Percentiles rank a stretch among this genome's conserved stretches.
phyloP scores from a whole-genome alignment of 2,113 vertebrate species.

The Heterotilapia buettikoferi region DNA sequence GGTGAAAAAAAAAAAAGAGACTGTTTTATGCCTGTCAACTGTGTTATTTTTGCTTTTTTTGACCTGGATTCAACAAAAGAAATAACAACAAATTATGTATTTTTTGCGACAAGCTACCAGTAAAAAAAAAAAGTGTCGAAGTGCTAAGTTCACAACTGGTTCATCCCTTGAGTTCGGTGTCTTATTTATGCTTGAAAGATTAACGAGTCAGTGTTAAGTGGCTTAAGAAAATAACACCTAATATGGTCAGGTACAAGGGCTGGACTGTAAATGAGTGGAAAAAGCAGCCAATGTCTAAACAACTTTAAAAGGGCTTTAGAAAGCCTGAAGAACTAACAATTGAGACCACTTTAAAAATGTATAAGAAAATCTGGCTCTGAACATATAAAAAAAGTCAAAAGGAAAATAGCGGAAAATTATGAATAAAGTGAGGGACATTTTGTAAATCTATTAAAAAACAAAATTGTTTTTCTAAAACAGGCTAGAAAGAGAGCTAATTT shows the following conservation, averaged over 20 bases:
- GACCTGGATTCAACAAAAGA: not conserved
- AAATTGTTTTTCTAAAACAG: not conserved
- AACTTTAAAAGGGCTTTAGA: not conserved
- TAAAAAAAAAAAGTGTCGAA: not conserved
- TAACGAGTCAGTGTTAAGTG: not conserved
- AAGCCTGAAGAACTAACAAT: not conserved
- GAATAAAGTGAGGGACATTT: not conserved
- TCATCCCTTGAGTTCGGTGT: not conserved
- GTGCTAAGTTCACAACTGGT: not conserved
- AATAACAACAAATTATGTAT: not conserved
- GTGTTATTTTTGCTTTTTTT: not conserved
- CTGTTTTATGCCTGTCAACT: not conserved
- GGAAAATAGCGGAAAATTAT: not conserved
- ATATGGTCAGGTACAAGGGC: not conserved
- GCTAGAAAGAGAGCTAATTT: not conserved
- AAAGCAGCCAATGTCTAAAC: not conserved
- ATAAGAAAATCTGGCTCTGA: not conserved
- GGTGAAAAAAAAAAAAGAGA: rapidly evolving
- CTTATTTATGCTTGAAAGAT: not conserved
- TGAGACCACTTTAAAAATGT: not conserved
- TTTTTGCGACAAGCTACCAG: not conserved
- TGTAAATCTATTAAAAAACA: not conserved
- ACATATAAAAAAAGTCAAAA: not conserved
- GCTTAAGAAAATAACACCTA: not conserved
- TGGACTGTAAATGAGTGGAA: not conserved